Evolutionary conservation across 1,140 invertebrate genomes (phyloP), one percentile per base, ranked within the genome.

Genomic region (Heliconius hewitsoni): DNA sequence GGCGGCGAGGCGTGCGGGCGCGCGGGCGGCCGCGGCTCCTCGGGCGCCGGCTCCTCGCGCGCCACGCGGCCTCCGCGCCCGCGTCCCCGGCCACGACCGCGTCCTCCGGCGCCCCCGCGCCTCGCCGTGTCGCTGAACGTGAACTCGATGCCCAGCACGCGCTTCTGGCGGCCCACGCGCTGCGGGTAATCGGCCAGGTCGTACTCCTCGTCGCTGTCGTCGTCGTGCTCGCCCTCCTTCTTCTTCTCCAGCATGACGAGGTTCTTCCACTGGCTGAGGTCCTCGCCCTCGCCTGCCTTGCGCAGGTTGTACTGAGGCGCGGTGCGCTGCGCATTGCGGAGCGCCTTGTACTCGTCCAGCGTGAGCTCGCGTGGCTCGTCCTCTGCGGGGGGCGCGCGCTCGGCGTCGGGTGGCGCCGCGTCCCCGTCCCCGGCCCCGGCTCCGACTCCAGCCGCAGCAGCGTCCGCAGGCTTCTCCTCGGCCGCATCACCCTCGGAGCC

Each of bases 221-320:
- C 96, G 66, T 96, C 96, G 78, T 96, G 97, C 30, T 96, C 96
- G 8, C 95, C 96, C 77, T 97, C 96, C 89, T 97, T 97, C 92
- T 98, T 98, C 92, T 97, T 98, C 87, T 97, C 96, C 71, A 98
- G 94, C 85, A 96, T 96, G 84, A 98, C 97, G 96, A 98, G 97
- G 87, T 98, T 98, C 93, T 98, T 98, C 98, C 98, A 98, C 92
- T 98, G 97, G 71, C 97, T 96, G 70, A 97, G 95, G 91, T 98
- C 98, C 90, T 98, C 98, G 55, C 98, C 98, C 95, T 99, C 98
- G 66, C 98, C 98, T 77, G 98, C 97, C 94, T 98, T 98, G 79
- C 98, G 96, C 83, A 98, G 94, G 93, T 99, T 99, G 89, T 97
- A 99, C 82, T 97, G 96, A 39, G 98, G 98, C 87, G 97, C 97